phyloP scores from a whole-genome alignment of 2,113 vertebrate species.

The Oceanites oceanicus region DNA sequence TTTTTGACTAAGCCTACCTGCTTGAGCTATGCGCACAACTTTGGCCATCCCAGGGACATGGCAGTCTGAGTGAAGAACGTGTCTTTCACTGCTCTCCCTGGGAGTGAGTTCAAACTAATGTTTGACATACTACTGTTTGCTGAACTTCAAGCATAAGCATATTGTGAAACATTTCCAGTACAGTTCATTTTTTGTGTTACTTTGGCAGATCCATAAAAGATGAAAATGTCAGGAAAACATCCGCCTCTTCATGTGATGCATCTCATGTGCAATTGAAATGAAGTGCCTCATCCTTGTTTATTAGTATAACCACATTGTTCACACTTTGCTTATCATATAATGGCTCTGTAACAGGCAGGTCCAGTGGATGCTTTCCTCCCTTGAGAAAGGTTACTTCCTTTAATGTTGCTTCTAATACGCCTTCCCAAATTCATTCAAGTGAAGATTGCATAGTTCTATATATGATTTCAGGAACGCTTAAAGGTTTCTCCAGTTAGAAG shows the following conservation, averaged over 20 bases:
- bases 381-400: neutral
- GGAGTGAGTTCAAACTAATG: neutral
- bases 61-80: neutral
- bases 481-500: neutral
- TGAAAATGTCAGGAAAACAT: neutral
- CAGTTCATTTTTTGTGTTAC: neutral
- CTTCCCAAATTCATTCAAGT: neutral
- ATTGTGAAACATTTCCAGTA: neutral
- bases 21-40: neutral
- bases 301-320: neutral
- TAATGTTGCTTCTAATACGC: neutral
- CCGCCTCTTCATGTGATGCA: neutral
- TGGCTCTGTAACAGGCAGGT: neutral
- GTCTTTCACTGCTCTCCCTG: neutral
- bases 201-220: neutral
- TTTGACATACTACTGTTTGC: neutral
- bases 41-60: neutral
- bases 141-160: neutral
- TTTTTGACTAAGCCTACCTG: neutral
- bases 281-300: neutral
- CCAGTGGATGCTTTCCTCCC: neutral
- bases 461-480: neutral
- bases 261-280: neutral
- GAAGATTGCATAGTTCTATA: neutral
- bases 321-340: neutral